Conservation (phyloP, 2,113 vertebrate species). For the Sander lucioperca region DNA sequence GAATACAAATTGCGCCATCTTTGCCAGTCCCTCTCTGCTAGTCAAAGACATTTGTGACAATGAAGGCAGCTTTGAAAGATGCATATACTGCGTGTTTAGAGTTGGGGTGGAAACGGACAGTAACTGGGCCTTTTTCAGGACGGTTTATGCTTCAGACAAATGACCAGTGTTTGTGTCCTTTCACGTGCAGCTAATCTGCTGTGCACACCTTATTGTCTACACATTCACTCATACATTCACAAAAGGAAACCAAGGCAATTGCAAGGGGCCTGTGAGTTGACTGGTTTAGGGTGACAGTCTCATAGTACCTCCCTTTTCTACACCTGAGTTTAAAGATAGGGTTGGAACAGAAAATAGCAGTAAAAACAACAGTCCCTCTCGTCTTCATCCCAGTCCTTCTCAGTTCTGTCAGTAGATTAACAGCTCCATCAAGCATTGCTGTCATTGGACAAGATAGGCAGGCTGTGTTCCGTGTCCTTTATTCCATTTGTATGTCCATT, state of each 20-base stretch:
- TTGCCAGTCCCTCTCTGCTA: conserved; percentile 43
- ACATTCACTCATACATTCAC: conserved; percentile 83
- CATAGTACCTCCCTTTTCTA: conserved; percentile 74
- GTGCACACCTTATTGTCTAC: conserved; percentile 47
- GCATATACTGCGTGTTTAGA: conserved; percentile 56
- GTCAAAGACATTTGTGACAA: conserved; percentile 72
- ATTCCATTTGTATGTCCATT: conserved; percentile 12
- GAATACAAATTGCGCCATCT: conserved; percentile 33
- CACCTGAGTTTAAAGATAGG: conserved; percentile 81
- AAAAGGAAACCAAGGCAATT: conserved; percentile 70
- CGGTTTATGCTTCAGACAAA: conserved; percentile 34
- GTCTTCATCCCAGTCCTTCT: conserved; percentile 21
- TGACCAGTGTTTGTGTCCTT: conserved; percentile 41
- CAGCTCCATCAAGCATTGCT: conserved; percentile 4
- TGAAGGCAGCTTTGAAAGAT: conserved; percentile 73
- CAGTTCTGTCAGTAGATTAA: conserved; percentile 26
- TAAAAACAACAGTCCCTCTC: conserved; percentile 24
- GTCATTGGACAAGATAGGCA: background rate
- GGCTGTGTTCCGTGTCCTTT: conserved; percentile 9
- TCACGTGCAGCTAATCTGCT: conserved; percentile 46
- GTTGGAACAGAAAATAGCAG: conserved; percentile 62
- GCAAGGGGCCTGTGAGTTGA: conserved; percentile 60
- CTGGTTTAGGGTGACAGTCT: conserved; percentile 53
- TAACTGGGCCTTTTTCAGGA: conserved; percentile 38
- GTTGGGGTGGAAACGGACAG: conserved; percentile 39